phyloP scores from a whole-genome alignment of 2,113 vertebrate genomes.

The Brevimyrus niger region DNA sequence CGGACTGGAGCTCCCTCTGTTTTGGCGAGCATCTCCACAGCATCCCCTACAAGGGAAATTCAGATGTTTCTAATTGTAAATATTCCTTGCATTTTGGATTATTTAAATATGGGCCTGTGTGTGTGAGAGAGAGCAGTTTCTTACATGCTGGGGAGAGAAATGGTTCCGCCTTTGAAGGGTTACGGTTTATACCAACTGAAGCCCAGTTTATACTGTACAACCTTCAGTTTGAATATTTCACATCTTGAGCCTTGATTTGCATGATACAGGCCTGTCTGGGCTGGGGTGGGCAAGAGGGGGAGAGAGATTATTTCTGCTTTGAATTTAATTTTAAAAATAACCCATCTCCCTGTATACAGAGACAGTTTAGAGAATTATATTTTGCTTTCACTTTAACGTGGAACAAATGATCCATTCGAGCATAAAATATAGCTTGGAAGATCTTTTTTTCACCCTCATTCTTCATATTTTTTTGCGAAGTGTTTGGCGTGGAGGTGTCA shows the following conservation, averaged over 20 bases:
- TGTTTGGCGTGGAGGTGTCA: neutral
- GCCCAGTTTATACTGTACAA: neutral
- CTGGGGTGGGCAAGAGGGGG: constrained; percentile 3
- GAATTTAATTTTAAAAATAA: constrained; percentile 22
- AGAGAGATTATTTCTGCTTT: constrained; percentile 26
- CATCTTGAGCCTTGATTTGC: constrained; percentile 40
- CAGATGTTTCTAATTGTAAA: constrained; percentile 9
- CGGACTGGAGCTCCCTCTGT: neutral
- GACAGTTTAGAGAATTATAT: constrained; percentile 19
- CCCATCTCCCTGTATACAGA: constrained; percentile 11
- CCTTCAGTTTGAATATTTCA: constrained; percentile 28
- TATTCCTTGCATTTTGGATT: constrained; percentile 15
- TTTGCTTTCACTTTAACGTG: constrained; percentile 23
- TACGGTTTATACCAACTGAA: neutral
- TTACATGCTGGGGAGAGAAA: neutral
- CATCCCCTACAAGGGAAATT: constrained; percentile 8
- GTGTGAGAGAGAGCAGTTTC: neutral
- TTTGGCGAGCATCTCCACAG: constrained; percentile 3
- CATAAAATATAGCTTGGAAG: constrained; percentile 25
- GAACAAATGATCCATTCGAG: constrained; percentile 22
- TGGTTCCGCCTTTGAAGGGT: neutral
- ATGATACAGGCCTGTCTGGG: constrained; percentile 36
- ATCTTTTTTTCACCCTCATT: constrained; percentile 9
- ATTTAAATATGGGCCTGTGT: constrained; percentile 4
- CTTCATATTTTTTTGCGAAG: constrained; percentile 11